Percentiles rank a stretch among this genome's conserved stretches.
phyloP scores from a whole-genome alignment of 2,888 invertebrate genomes.

The Agonopterix heracliana region DNA sequence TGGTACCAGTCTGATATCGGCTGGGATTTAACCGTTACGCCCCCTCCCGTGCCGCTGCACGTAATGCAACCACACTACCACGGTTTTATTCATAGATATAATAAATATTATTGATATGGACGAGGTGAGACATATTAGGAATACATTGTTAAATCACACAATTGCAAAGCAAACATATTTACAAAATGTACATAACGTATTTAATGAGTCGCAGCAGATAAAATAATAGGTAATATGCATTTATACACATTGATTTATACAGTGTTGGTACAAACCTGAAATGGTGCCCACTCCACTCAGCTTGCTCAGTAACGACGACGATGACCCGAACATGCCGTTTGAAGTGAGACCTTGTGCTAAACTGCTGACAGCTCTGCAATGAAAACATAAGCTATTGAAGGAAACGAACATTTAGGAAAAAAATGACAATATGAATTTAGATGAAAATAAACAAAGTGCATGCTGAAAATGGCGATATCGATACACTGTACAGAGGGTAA shows the following conservation, averaged over 20 bases:
- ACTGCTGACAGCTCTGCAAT: slow-evolving; percentile 72
- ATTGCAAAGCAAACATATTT: slow-evolving; percentile 2
- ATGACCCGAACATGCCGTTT: slow-evolving; percentile 86
- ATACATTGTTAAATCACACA: too few species aligned
- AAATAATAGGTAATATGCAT: not conserved
- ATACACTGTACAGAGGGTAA: slow-evolving; percentile 10
- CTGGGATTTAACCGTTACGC: too few species aligned
- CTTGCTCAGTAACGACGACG: slow-evolving; percentile 79
- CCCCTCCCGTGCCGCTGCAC: too few species aligned
- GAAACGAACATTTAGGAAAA: slow-evolving; percentile 1
- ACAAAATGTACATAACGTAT: slow-evolving; percentile 9
- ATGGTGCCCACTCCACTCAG: slow-evolving; percentile 70
- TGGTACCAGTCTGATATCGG: too few species aligned
- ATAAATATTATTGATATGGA: too few species aligned
- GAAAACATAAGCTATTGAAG: slow-evolving; percentile 41
- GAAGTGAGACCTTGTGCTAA: slow-evolving; percentile 78
- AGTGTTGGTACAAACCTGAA: slow-evolving; percentile 56
- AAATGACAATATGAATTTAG: not conserved
- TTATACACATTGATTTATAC: slow-evolving; percentile 8
- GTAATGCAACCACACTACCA: too few species aligned
- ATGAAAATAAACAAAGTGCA: slow-evolving; percentile 7
- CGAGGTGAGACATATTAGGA: too few species aligned
- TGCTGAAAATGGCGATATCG: slow-evolving; percentile 9
- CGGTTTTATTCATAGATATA: too few species aligned
- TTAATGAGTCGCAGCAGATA: not conserved